Percentiles rank a stretch among this genome's conserved stretches.
These are phyloP conservation scores for Volucella inanis DNA, from an alignment of 2,888 invertebrate genomes.

Conservation along the genomic window DNA sequence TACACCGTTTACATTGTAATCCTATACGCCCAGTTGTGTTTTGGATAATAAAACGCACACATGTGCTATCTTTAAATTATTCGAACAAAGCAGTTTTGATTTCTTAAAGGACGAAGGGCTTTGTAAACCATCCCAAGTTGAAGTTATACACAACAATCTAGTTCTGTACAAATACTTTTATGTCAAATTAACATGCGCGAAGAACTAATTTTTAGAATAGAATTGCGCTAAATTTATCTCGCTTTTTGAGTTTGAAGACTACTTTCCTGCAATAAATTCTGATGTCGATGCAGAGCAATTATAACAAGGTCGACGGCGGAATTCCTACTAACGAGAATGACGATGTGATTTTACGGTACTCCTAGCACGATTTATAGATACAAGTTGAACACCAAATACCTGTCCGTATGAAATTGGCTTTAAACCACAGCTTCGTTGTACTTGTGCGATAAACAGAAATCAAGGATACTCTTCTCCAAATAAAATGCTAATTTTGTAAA, in stretches of 20 bases:
- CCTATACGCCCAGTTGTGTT: background rate
- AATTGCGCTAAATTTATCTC: background rate
- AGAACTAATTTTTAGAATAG: conserved; percentile 6
- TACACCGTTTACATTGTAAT: conserved; percentile 8
- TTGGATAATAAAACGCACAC: conserved; percentile 49
- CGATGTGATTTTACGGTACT: background rate
- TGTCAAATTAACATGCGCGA: conserved; percentile 23
- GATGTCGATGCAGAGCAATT: conserved; percentile 15
- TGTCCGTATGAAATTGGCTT: background rate
- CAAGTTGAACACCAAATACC: background rate
- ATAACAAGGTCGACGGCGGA: background rate
- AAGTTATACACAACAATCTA: conserved; percentile 18
- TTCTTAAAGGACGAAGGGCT: conserved; percentile 22
- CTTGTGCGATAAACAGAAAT: conserved; percentile 34
- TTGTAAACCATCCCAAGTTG: conserved; percentile 51
- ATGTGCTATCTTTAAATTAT: conserved; percentile 50
- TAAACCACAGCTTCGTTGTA: background rate
- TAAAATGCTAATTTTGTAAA: conserved; percentile 56
- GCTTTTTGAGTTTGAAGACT: background rate
- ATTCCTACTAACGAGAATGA: background rate
- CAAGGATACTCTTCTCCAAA: conserved; percentile 19
- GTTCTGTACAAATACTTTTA: background rate
- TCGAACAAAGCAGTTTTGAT: conserved; percentile 23
- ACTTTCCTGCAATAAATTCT: conserved; percentile 1
- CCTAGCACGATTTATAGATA: background rate